These are phyloP conservation scores for Albula glossodonta DNA, from an alignment of 2,113 vertebrate genomes.

Conservation along the genomic window DNA sequence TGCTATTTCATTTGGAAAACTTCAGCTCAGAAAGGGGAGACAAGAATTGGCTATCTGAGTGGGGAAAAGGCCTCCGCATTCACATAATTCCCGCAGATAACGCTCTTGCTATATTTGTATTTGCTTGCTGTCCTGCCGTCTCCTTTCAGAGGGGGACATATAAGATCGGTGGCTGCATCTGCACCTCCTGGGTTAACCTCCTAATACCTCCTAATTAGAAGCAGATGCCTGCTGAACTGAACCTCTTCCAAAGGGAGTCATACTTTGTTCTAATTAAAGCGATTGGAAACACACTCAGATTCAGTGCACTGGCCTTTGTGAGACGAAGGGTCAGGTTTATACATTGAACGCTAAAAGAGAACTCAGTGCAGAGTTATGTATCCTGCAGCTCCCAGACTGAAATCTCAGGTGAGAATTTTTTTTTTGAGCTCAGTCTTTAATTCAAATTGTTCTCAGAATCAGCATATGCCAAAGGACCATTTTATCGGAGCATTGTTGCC, in stretches of 20 bases:
- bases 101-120: background rate
- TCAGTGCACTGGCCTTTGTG: too few species aligned
- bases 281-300: slow-evolving; percentile 32
- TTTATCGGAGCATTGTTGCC: background rate
- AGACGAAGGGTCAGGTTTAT: background rate
- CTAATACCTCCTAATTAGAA: slow-evolving; percentile 50
- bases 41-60: background rate
- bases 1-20: background rate
- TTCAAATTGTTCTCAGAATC: background rate
- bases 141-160: background rate
- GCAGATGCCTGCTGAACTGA: slow-evolving; percentile 54
- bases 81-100: background rate
- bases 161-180: background rate
- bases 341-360: background rate
- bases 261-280: slow-evolving; percentile 34
- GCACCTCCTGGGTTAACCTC: slow-evolving; percentile 2
- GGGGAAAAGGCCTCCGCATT: background rate
- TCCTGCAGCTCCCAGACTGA: background rate
- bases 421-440: background rate
- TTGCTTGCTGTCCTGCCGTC: background rate
- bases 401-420: background rate
- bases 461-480: too few species aligned
- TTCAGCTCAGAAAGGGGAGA: background rate
- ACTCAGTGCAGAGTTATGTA: background rate
- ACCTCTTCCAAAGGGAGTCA: slow-evolving; percentile 29